Conservation (phyloP, 1,140 invertebrate genomes). For the Hestina assimilis region DNA sequence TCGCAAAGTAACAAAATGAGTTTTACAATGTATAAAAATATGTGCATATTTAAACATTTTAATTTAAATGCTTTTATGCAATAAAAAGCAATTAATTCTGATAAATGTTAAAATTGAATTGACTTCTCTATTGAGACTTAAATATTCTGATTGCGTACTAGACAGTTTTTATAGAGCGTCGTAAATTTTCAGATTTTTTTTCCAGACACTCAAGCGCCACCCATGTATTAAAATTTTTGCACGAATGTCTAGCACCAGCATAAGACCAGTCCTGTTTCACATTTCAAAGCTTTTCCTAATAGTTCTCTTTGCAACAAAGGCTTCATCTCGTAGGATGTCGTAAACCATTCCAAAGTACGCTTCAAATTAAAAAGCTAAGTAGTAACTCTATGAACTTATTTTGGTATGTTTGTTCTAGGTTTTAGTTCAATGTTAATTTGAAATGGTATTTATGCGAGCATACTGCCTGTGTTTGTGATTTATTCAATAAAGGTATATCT, state of each 20-base stretch:
- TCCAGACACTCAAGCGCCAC: too few species aligned
- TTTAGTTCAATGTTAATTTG: slow-evolving; percentile 30
- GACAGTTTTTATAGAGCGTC: too few species aligned
- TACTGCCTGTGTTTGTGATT: slow-evolving; percentile 50
- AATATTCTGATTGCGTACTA: too few species aligned
- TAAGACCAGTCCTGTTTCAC: neutral
- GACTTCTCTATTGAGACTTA: too few species aligned
- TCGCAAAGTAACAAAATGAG: too few species aligned
- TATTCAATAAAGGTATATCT: slow-evolving; percentile 70
- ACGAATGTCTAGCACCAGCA: neutral
- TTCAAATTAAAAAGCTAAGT: slow-evolving; percentile 33
- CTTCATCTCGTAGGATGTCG: slow-evolving; percentile 33
- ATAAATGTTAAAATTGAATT: too few species aligned
- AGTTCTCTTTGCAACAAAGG: slow-evolving; percentile 1
- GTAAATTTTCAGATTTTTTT: too few species aligned
- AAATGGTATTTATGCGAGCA: slow-evolving; percentile 40
- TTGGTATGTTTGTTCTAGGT: slow-evolving; percentile 43
- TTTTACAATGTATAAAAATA: too few species aligned
- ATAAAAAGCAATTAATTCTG: too few species aligned
- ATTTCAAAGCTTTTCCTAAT: neutral
- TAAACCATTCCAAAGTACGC: slow-evolving; percentile 58
- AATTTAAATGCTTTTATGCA: too few species aligned
- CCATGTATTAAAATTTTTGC: too few species aligned
- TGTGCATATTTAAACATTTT: too few species aligned
- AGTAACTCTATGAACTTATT: slow-evolving; percentile 25